phyloP scores from a whole-genome alignment of 1,140 invertebrate species.

The Tigriopus japonicus region DNA sequence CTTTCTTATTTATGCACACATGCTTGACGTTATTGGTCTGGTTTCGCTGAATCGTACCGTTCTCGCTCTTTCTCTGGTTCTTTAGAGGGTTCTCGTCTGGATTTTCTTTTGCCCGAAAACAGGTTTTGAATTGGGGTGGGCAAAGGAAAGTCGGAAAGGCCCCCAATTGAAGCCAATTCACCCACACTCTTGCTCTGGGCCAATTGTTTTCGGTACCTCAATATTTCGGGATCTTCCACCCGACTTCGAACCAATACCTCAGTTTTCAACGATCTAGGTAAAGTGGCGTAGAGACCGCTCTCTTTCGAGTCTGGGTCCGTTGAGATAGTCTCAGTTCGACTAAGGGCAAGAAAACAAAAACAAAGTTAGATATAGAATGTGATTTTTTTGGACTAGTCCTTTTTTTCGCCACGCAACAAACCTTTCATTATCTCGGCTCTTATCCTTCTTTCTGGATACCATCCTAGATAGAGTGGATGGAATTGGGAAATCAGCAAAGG shows the following conservation, averaged over 20 bases:
- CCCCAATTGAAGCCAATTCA: conserved; percentile 5
- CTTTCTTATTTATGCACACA: neutral
- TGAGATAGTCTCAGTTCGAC: neutral
- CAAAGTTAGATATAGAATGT: no score
- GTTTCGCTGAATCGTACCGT: no score
- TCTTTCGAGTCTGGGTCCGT: neutral
- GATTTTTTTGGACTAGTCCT: neutral
- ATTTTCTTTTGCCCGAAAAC: neutral
- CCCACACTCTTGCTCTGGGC: neutral
- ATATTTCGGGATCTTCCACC: conserved; percentile 2
- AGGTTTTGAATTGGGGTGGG: conserved; percentile 3
- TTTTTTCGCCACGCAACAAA: neutral
- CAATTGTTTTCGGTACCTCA: conserved; percentile 7
- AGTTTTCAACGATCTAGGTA: conserved; percentile 5
- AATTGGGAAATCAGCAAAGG: conserved; percentile 10
- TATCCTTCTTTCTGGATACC: neutral
- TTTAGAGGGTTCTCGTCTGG: neutral
- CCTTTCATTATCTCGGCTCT: neutral
- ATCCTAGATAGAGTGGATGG: neutral
- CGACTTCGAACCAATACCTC: conserved; percentile 1
- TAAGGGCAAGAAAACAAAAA: no score
- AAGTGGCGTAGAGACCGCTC: neutral
- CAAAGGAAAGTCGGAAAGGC: conserved; percentile 7
- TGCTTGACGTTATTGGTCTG: no score
- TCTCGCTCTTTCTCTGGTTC: no score